These are phyloP conservation scores for Drosophila pseudoananassae DNA, from an alignment of 1,140 invertebrate species.

Conservation along the genomic window DNA sequence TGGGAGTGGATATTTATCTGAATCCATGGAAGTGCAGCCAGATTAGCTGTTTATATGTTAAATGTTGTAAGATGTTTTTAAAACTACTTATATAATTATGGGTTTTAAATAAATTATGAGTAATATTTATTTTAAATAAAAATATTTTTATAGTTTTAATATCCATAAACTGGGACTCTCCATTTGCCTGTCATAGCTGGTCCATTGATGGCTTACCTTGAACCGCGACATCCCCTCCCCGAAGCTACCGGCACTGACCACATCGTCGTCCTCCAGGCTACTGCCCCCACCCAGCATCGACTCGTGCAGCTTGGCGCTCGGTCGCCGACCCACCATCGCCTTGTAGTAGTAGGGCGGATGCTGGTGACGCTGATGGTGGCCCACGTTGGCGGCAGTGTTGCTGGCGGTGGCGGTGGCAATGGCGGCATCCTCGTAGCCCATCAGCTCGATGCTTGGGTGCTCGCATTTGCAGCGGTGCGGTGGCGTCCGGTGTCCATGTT, in stretches of 20 bases:
- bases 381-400: conserved; percentile 50
- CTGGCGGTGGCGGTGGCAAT: conserved; percentile 40
- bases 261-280: conserved; percentile 68
- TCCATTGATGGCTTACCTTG: conserved; percentile 57
- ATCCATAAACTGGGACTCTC: neutral
- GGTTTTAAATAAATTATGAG: neutral
- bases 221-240: conserved; percentile 63
- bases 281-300: conserved; percentile 70
- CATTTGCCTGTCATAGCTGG: conserved; percentile 10
- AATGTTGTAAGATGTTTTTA: neutral
- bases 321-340: conserved; percentile 42
- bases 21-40: conserved; percentile 1
- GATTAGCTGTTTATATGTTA: neutral
- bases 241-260: conserved; percentile 65
- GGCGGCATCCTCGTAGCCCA: conserved; percentile 66
- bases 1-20: conserved; percentile 7
- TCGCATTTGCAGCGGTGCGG: conserved; percentile 78
- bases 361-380: conserved; percentile 58
- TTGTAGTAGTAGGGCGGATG: conserved; percentile 75
- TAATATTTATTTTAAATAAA: neutral
- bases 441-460: conserved; percentile 70
- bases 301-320: conserved; percentile 67
- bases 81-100: no score
- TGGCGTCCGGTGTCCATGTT: conserved; percentile 64
- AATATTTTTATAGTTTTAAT: neutral